phyloP scores from a whole-genome alignment of 2,113 vertebrate genomes.

The Cyprinus carpio region DNA sequence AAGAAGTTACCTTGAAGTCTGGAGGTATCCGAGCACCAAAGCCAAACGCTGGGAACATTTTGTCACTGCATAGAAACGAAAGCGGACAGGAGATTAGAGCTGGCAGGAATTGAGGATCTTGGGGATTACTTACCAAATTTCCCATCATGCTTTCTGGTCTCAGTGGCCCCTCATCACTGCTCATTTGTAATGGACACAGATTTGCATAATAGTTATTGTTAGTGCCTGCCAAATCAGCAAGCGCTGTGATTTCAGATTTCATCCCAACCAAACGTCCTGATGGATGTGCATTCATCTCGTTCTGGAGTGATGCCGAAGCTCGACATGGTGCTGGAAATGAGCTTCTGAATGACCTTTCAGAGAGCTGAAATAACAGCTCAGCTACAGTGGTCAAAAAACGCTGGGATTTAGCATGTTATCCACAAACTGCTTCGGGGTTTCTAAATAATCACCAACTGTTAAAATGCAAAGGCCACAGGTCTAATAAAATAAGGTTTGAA shows the following conservation, averaged over 20 bases:
- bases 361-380: conserved; percentile 16
- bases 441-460: neutral
- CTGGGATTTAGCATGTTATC: neutral
- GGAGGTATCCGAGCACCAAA: conserved; percentile 96
- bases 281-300: conserved; percentile 6
- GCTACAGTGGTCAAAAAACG: neutral
- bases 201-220: conserved; percentile 45
- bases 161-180: neutral
- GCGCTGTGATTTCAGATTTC: neutral
- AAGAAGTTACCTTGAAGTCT: conserved; percentile 87
- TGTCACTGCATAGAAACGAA: conserved; percentile 82
- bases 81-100: conserved; percentile 33
- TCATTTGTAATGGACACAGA: conserved; percentile 19
- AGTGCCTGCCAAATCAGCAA: conserved; percentile 13
- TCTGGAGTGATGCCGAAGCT: neutral
- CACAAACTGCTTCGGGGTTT: neutral
- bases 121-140: conserved; percentile 17
- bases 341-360: conserved; percentile 17
- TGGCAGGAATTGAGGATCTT: neutral
- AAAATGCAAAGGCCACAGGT: conserved; percentile 11
- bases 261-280: conserved; percentile 6
- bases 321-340: conserved; percentile 11
- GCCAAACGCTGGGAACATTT: conserved; percentile 99
- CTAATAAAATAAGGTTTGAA: neutral
- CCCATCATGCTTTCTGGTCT: conserved; percentile 30